A percentile compares a stretch with the other conserved stretches of the same genome.
Evolutionary conservation across 2,888 invertebrate genomes (phyloP).

Genomic region (Barypeithes pellucidus): DNA sequence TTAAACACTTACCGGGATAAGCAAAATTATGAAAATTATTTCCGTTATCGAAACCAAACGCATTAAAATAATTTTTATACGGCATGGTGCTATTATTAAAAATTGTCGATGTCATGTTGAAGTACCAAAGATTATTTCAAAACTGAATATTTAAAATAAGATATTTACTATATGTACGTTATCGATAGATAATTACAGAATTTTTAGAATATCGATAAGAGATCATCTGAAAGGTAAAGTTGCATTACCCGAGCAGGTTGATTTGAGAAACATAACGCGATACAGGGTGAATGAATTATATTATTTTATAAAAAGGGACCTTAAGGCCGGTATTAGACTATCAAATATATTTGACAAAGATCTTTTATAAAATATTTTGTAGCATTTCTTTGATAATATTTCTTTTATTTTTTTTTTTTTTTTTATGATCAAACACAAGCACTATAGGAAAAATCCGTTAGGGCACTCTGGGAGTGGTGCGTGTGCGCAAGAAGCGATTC

Average conservation of each 20-base stretch:
- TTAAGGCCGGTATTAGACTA: too few relatives aligned
- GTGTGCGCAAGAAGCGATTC: too few relatives aligned
- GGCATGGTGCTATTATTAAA: conserved; percentile 60
- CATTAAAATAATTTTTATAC: conserved; percentile 64
- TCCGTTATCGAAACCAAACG: conserved; percentile 59
- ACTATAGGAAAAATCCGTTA: too few relatives aligned
- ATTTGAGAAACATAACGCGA: conserved; percentile 9
- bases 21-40: conserved; percentile 56
- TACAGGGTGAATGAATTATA: conserved; percentile 34
- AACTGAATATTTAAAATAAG: conserved; percentile 70
- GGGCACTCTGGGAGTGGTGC: too few relatives aligned
- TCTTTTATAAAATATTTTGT: too few relatives aligned
- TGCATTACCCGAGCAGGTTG: conserved; percentile 49
- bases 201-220: conserved; percentile 66
- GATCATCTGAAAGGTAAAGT: conserved; percentile 41
- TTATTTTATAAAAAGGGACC: neutral
- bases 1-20: conserved; percentile 59
- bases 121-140: conserved; percentile 66
- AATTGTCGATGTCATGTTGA: conserved; percentile 68
- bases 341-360: too few relatives aligned
- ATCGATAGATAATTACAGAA: conserved; percentile 67
- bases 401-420: too few relatives aligned
- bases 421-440: too few relatives aligned
- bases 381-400: too few relatives aligned
- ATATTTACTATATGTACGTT: conserved; percentile 68